Conservation (phyloP, 2,888 invertebrate species). For the Elegia similella region DNA sequence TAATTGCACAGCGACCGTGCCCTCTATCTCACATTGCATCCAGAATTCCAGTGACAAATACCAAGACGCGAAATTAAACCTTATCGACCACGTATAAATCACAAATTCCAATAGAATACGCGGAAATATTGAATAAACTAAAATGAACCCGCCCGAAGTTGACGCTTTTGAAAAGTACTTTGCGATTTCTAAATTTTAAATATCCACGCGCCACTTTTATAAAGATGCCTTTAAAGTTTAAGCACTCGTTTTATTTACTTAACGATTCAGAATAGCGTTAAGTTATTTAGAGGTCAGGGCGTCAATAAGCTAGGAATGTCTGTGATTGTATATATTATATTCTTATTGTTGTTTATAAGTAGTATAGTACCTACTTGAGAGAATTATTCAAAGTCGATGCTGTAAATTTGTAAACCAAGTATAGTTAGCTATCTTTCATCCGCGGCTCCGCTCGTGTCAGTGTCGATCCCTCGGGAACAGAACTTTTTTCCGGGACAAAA, state of each 20-base stretch:
- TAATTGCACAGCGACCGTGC: slow-evolving; percentile 64
- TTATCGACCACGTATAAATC: slow-evolving; percentile 33
- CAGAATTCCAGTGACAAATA: slow-evolving; percentile 39
- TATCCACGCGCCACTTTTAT: slow-evolving; percentile 23
- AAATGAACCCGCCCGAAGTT: slow-evolving; percentile 43
- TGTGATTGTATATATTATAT: neutral
- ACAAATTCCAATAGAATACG: slow-evolving; percentile 24
- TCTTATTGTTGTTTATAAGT: too few relatives aligned
- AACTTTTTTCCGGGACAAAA: too few relatives aligned
- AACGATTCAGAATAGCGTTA: neutral
- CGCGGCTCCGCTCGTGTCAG: too few relatives aligned
- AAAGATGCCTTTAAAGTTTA: neutral
- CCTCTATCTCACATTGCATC: slow-evolving; percentile 48
- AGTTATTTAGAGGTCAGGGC: neutral
- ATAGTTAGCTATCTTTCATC: too few relatives aligned
- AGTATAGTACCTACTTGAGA: too few relatives aligned
- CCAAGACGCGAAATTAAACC: slow-evolving; percentile 32
- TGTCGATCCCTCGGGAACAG: too few relatives aligned
- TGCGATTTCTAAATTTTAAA: slow-evolving; percentile 36
- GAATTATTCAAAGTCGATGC: too few relatives aligned
- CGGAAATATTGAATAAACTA: slow-evolving; percentile 31
- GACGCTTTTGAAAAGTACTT: slow-evolving; percentile 25
- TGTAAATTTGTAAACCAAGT: too few relatives aligned
- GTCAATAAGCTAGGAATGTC: neutral
- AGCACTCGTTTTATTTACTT: neutral